Evolutionary conservation across 1,140 invertebrate genomes (phyloP), one percentile per base, ranked within the genome.

Genomic region (Nymphalis io): DNA sequence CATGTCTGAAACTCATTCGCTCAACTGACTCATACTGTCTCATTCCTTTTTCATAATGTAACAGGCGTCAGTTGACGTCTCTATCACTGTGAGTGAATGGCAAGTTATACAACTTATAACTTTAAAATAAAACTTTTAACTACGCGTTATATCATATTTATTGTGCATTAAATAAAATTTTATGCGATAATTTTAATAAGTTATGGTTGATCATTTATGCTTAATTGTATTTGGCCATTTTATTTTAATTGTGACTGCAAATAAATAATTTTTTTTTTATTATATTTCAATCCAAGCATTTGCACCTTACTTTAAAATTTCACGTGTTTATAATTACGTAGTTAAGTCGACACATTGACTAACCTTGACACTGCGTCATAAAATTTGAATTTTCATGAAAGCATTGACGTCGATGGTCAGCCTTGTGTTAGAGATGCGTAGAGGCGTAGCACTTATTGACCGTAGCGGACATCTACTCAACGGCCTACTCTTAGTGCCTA

Each of bases 21-120:
- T 64, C 62, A 64, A 48, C 48, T 53, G 48, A 53, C 48, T 53
- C 20, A 21, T 21, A 21, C 48, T 21, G 21, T 53, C 48, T 53
- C 48, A 15, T 13, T 18, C 10, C 8, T 8, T 20, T 23, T 53
- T 53, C 12, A 21, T 53, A 53, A 21, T 13, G 3, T 53, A 21
- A n/a, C 20, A 53, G 18, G 48, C 18, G 18, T 53, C 12, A 21
- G 18, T 53, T n/a, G 12, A 18, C 11, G 6, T 53, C 18, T 20
- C 48, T 11, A 10, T 53, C 11, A 21, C 20, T 0, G 1, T 21
- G 48, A 53, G 18, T 53, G 48, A 20, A 20, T 53, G 48, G 21
- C 48, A 53, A n/a, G 20, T 21, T 53, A 21, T n/a, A 53, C 48
- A 53, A 20, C 48, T 53, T 53, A 53, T 53, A 21, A 46, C 15